Percentiles rank a stretch among this genome's conserved stretches.
These are phyloP conservation scores for Mesorhabditis sp. DNA, from an alignment of 2,888 invertebrate species.

Conservation along the genomic window DNA sequence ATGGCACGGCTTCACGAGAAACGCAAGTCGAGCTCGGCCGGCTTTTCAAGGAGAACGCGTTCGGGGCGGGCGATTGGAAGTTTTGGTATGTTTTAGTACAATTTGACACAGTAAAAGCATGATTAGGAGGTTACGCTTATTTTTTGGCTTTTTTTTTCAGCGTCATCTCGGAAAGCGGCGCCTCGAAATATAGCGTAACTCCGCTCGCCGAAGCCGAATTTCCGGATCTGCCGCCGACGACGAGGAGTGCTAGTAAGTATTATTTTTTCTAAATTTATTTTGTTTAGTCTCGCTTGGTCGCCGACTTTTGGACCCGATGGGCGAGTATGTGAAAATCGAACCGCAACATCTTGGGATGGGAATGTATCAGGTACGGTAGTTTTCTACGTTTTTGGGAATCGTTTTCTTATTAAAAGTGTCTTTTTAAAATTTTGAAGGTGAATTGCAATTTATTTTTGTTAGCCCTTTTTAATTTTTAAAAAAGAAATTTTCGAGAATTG, in stretches of 20 bases:
- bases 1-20: constrained; percentile 83
- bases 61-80: constrained; percentile 67
- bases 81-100: constrained; percentile 57
- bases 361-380: constrained; percentile 69
- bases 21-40: constrained; percentile 74
- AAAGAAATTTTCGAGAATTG: background rate
- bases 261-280: background rate
- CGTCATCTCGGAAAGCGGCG: constrained; percentile 84
- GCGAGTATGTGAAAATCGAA: constrained; percentile 86
- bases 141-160: constrained; percentile 63
- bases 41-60: constrained; percentile 65
- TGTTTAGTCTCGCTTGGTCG: constrained; percentile 71
- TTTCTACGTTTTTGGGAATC: background rate
- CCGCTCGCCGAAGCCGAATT: constrained; percentile 79
- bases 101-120: constrained; percentile 16
- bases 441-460: constrained; percentile 10
- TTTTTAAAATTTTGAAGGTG: background rate
- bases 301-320: constrained; percentile 81
- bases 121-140: too few relatives aligned
- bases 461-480: background rate
- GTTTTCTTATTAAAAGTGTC: too few relatives aligned
- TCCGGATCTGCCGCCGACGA: constrained; percentile 76
- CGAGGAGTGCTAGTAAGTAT: constrained; percentile 71
- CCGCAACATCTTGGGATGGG: constrained; percentile 88
- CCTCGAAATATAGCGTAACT: constrained; percentile 86